Base-by-base conservation (phyloP, 1,140 invertebrate genomes). In the Frieseomelitta varia region DNA sequence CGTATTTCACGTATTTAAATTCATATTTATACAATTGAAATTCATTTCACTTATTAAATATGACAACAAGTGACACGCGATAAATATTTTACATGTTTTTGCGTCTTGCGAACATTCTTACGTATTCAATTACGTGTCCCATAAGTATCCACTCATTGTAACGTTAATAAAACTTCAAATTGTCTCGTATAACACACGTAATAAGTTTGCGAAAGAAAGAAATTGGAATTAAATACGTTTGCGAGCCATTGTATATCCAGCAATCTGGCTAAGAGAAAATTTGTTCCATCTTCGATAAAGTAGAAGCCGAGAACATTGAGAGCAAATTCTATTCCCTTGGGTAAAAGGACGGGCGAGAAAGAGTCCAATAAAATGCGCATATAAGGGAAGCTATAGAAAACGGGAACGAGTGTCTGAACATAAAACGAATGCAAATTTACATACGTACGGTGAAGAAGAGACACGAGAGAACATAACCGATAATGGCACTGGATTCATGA, bases 391-490 rank as follows among this genome's bases (percentile, higher is more conserved):
- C 65, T 51, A 34, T 78, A 69, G 53, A 55, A 58, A 27, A 55
- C 71, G n/a, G 30, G 68, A 17, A 51, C 53, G 39, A 56, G 27
- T 30, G 34, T 69, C 79, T 47, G 65, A 51, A 61, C 53, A 30
- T 71, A 63, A 63, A 74, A 80, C 79, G 79, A 74, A 75, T 65
- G 71, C 47, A 81, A 81, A 81, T 81, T 69, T 51, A 83, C 71
- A 53, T 63, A 76, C 76, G 47, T 24, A 53, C 47, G 39, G 47
- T 34, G 47, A 34, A 27, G 63, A 67, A 69, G 72, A 67, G 65
- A 78, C 81, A 65, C 58, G 79, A 17, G 51, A 74, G 79, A 83
- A 51, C 53, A 58, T 69, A 77, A 55, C 75, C 75, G 81, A 79
- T 83, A 83, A 79, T 71, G 75, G 47, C 14, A 19, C 17, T 21